phyloP scores from a whole-genome alignment of 1,140 invertebrate species.

The Bombyx mandarina region DNA sequence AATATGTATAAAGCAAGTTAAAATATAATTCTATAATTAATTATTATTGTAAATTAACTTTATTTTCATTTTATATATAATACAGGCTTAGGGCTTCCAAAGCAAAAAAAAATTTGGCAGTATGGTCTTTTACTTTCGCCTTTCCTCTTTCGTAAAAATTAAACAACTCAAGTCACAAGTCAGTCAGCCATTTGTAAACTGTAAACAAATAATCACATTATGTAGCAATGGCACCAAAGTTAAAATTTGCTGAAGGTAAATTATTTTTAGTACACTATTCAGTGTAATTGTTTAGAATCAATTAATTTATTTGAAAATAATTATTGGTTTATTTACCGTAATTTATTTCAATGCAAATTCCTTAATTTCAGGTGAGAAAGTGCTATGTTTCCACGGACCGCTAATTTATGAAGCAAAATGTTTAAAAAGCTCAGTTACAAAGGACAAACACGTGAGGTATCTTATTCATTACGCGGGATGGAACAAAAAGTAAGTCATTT shows the following conservation, averaged over 20 bases:
- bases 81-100: too few species aligned
- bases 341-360: not conserved
- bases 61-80: too few species aligned
- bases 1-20: too few species aligned
- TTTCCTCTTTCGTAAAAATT: too few species aligned
- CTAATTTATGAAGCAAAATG: slow-evolving; percentile 97
- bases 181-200: slow-evolving; percentile 6
- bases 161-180: too few species aligned
- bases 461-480: slow-evolving; percentile 97
- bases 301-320: slow-evolving; percentile 9
- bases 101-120: too few species aligned
- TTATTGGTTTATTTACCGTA: slow-evolving; percentile 1
- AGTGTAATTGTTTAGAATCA: not conserved
- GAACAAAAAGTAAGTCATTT: slow-evolving; percentile 93
- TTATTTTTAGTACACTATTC: slow-evolving; percentile 11
- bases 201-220: slow-evolving; percentile 9
- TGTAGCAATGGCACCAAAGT: slow-evolving; percentile 64
- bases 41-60: too few species aligned
- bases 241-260: slow-evolving; percentile 78
- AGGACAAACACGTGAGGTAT: slow-evolving; percentile 91
- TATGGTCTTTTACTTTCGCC: too few species aligned
- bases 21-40: too few species aligned
- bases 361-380: slow-evolving; percentile 85
- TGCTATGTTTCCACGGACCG: slow-evolving; percentile 96
- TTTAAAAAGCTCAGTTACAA: slow-evolving; percentile 84